Conservation (phyloP, 2,113 vertebrate genomes). For the Mohoua ochrocephala region DNA sequence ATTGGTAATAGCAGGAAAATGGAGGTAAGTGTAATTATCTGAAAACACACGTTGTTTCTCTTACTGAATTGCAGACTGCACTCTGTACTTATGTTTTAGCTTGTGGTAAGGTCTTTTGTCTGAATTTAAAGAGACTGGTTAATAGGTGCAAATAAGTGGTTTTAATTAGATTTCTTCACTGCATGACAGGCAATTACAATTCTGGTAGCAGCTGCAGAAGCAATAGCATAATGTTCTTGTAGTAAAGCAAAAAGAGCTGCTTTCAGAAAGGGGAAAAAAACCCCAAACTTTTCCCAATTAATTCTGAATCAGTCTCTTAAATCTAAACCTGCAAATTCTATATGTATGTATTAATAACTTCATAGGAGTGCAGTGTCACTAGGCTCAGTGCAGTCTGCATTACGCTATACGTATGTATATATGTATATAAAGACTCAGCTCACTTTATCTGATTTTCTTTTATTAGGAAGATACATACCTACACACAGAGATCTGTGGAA, state of each 20-base stretch:
- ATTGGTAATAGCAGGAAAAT: conserved; percentile 19
- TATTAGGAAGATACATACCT: not conserved
- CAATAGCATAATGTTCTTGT: not conserved
- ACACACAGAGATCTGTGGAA: not conserved
- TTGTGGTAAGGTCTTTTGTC: conserved; percentile 39
- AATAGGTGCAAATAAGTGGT: conserved; percentile 33
- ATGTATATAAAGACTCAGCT: not conserved
- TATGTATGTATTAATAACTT: not conserved
- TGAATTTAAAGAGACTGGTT: conserved; percentile 15
- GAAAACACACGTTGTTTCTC: not conserved
- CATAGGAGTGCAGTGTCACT: not conserved
- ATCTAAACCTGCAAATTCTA: not conserved
- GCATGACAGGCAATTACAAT: not conserved
- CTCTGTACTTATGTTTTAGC: not conserved
- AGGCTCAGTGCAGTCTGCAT: not conserved
- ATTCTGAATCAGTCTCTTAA: not conserved
- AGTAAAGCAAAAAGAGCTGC: not conserved
- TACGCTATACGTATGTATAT: not conserved
- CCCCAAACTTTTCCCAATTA: not conserved
- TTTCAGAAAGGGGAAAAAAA: not conserved
- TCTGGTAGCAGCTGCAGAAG: conserved; percentile 1
- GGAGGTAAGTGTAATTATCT: conserved; percentile 18
- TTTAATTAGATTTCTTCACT: conserved; percentile 39
- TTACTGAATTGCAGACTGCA: not conserved
- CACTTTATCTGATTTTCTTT: not conserved